phyloP scores from a whole-genome alignment of 64 coral and sea anemone genomes.

The Montipora cactus region DNA sequence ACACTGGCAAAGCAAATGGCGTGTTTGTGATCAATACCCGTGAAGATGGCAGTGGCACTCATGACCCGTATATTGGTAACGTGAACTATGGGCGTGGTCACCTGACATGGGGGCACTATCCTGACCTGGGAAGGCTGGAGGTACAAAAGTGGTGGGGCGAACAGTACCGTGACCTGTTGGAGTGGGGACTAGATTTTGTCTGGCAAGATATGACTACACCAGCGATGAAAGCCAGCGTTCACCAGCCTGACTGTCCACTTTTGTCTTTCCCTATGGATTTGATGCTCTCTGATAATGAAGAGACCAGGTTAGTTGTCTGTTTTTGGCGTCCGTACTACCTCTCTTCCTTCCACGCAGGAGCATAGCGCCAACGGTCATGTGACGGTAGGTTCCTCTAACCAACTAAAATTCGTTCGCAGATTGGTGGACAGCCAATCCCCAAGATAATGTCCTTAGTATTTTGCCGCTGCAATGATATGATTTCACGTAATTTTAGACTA shows the following conservation, averaged over 20 bases:
- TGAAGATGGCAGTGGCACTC: constrained; percentile 73
- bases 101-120: constrained; percentile 83
- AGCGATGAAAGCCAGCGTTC: constrained; percentile 84
- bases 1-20: constrained; percentile 52
- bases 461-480: not conserved
- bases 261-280: constrained; percentile 86
- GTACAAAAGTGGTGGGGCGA: constrained; percentile 86
- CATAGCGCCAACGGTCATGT: not conserved
- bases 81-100: constrained; percentile 87
- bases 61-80: constrained; percentile 70
- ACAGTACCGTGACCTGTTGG: constrained; percentile 80
- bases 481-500: not conserved
- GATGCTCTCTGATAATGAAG: constrained; percentile 81
- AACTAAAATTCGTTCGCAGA: not conserved
- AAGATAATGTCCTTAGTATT: not conserved
- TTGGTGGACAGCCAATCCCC: not conserved
- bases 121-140: constrained; percentile 72
- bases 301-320: constrained; percentile 45
- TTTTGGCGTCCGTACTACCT: no score
- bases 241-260: constrained; percentile 66
- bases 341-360: not conserved
- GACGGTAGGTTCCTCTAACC: not conserved
- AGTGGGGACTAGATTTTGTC: constrained; percentile 83
- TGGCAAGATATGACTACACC: constrained; percentile 93
- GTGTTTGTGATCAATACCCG: constrained; percentile 73